Evolutionary conservation across 2,113 vertebrate genomes (phyloP).

Genomic region (Elephas maximus): DNA sequence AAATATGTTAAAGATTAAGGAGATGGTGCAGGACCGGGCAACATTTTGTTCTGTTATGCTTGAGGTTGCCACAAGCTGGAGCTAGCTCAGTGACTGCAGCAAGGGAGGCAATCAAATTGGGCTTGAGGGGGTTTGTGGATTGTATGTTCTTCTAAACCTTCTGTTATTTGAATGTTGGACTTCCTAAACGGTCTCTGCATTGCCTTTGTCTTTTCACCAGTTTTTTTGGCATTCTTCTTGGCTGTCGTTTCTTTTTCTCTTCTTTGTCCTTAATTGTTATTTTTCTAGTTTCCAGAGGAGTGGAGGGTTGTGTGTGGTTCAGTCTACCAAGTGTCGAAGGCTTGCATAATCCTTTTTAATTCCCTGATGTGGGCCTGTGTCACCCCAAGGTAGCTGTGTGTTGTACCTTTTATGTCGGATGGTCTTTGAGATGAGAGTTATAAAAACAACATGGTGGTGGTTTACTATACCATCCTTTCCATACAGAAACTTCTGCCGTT

Average conservation of each 20-base stretch:
- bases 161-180: background rate
- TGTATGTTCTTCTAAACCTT: background rate
- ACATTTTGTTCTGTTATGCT: background rate
- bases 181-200: background rate
- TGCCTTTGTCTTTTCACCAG: background rate
- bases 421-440: background rate
- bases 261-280: background rate
- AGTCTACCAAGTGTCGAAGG: background rate
- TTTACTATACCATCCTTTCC: background rate
- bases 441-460: background rate
- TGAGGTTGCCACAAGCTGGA: no score
- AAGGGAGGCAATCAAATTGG: background rate
- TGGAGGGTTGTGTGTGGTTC: background rate
- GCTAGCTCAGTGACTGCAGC: no score
- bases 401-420: background rate
- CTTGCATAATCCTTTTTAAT: background rate
- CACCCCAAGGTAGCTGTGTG: background rate
- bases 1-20: background rate
- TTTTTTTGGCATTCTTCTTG: background rate
- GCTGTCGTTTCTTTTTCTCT: background rate
- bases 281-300: background rate
- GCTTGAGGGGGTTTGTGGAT: background rate
- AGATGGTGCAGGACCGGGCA: background rate
- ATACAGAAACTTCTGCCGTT: fast-evolving
- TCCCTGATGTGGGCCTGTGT: background rate